Evolutionary conservation across 2,113 vertebrate species (phyloP), one percentile per base, ranked within the genome.

Genomic region (Colaptes auratus): DNA sequence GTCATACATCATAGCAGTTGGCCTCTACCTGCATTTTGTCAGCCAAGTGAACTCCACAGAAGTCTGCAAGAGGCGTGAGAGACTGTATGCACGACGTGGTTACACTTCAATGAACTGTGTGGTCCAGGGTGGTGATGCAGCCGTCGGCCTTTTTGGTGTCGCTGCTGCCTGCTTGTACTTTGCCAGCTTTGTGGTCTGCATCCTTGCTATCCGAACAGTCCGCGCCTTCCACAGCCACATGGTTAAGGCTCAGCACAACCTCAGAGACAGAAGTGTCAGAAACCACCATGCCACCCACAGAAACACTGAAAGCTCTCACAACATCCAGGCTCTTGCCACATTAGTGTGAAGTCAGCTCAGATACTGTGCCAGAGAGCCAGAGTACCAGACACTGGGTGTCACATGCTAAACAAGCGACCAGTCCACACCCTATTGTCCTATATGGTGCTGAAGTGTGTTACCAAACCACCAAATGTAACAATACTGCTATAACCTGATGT

Each of bases 71-170:
- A 64, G 30, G 82, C 98, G 98, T 0, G 98, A 98, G 95, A 95
- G 98, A 33, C 90, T 99, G 46, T 99, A 99, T 1, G 96, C 97
- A 0, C 94, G 98, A 16, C 97, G 92, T 2, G 98, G 99, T 53
- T 98, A 98, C 65, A 98, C 98, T 56, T 99, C 98, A 95, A 98
- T 99, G 98, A 98, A 91, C 97, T 99, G 99, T 1, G 89, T 83
- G 1, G 98, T 99, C 19, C 94, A 98, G 66, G 98, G 98, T 0
- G 98, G 95, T 0, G 98, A 99, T 0, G 99, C 98, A 0, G 97
- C 98, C 0, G 98, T 99, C 9, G 96, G 97, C 3, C 90, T 99
- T 17, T 98, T 98, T 2, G 98, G 97, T 1, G 92, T 98, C 1
- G 89, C 98, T 64, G 98, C 98, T 0, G 96, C 98, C 58, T 97